A percentile compares a stretch with the other conserved stretches of the same genome.
These are phyloP conservation scores for Schrankia costaestrigalis DNA, from an alignment of 2,888 invertebrate genomes.

Conservation along the genomic window DNA sequence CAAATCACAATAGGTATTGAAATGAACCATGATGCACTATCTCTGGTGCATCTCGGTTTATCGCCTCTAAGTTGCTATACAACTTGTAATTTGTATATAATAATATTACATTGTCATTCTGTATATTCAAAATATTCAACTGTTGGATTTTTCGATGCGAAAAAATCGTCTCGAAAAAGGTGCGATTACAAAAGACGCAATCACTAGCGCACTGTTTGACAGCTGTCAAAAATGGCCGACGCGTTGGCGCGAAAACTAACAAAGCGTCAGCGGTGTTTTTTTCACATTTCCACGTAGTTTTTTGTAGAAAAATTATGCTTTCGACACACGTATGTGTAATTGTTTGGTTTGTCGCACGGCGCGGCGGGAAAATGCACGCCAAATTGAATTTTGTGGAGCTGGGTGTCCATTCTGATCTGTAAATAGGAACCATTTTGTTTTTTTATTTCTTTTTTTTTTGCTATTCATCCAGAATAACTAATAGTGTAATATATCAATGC, in stretches of 20 bases:
- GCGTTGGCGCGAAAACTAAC: slow-evolving; percentile 72
- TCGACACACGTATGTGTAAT: slow-evolving; percentile 75
- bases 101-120: slow-evolving; percentile 66
- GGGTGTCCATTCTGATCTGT: slow-evolving; percentile 53
- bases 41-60: slow-evolving; percentile 68
- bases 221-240: slow-evolving; percentile 73
- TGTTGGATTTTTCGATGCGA: slow-evolving; percentile 23
- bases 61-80: slow-evolving; percentile 62
- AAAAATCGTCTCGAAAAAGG: slow-evolving; percentile 35
- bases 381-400: slow-evolving; percentile 74
- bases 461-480: slow-evolving; percentile 26
- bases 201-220: slow-evolving; percentile 63
- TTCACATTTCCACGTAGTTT: slow-evolving; percentile 57
- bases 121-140: slow-evolving; percentile 39
- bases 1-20: slow-evolving; percentile 70
- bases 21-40: slow-evolving; percentile 64
- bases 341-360: slow-evolving; percentile 74
- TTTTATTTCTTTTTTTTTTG: slow-evolving; percentile 29
- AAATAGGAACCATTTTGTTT: slow-evolving; percentile 40
- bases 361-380: slow-evolving; percentile 51
- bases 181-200: slow-evolving; percentile 62
- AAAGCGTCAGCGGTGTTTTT: slow-evolving; percentile 58
- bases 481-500: slow-evolving; percentile 28
- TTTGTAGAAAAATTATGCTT: slow-evolving; percentile 73
- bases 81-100: slow-evolving; percentile 67